phyloP scores from a whole-genome alignment of 2,797 vertebrate genomes.

The Neostethus bicornis region DNA sequence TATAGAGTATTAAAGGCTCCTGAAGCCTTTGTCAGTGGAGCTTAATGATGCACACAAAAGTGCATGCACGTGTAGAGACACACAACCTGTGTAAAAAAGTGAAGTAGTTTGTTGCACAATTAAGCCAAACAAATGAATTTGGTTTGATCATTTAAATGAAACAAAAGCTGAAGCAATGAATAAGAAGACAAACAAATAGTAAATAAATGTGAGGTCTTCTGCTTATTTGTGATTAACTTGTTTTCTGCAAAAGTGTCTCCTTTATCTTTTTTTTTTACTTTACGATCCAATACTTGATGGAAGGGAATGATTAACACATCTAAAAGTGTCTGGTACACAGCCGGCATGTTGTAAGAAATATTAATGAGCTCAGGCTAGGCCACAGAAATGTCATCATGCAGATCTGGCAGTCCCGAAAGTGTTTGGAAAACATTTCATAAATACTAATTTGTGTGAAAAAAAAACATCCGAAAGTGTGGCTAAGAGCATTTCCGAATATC shows the following conservation, averaged over 20 bases:
- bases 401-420: conserved; percentile 1
- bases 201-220: neutral
- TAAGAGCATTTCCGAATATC: neutral
- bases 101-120: neutral
- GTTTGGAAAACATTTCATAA: conserved; percentile 5
- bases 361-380: conserved; percentile 21
- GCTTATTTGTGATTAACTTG: conserved; percentile 10
- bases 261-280: conserved; percentile 1
- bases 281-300: conserved; percentile 21
- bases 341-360: conserved; percentile 24
- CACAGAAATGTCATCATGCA: conserved; percentile 22
- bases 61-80: neutral
- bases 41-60: conserved; percentile 24
- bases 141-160: neutral
- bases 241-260: neutral
- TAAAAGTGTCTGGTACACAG: conserved; percentile 16
- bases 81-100: neutral
- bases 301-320: conserved; percentile 15
- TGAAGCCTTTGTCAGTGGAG: conserved; percentile 16
- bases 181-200: neutral
- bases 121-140: conserved; percentile 15
- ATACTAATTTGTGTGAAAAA: neutral
- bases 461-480: neutral
- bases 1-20: conserved; percentile 9
- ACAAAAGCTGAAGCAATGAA: neutral